Conservation (phyloP, 2,113 vertebrate species). For the Hippocampus comes region DNA sequence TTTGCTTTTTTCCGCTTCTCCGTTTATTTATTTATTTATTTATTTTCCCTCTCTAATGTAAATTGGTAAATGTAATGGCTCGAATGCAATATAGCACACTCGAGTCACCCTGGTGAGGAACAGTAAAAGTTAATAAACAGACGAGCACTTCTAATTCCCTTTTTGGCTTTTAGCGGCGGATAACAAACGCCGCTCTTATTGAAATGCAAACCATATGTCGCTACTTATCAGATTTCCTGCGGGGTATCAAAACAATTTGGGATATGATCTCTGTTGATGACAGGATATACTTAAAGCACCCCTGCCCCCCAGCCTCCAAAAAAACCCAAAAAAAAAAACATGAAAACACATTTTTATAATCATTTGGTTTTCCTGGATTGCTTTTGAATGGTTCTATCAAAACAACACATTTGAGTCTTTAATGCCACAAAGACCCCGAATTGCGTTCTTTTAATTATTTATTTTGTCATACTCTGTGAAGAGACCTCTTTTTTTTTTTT, state of each 20-base stretch:
- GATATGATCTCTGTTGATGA: conserved; percentile 46
- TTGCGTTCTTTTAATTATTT: conserved; percentile 2
- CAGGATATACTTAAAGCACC: conserved; percentile 46
- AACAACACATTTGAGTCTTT: background rate
- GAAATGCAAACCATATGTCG: conserved; percentile 66
- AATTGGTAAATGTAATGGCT: conserved; percentile 3
- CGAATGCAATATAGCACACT: background rate
- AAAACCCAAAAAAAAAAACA: conserved; percentile 24
- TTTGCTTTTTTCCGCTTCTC: background rate
- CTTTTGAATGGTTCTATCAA: conserved; percentile 39
- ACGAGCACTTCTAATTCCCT: conserved; percentile 41
- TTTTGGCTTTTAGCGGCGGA: conserved; percentile 45
- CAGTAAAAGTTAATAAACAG: conserved; percentile 39
- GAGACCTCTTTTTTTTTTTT: background rate
- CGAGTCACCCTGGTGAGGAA: conserved; percentile 7
- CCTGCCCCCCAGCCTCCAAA: background rate
- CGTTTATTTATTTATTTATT: too few species aligned
- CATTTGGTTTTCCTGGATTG: conserved; percentile 27
- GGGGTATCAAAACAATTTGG: conserved; percentile 67
- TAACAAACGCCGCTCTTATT: conserved; percentile 65
- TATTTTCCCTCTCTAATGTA: background rate
- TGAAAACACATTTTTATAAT: conserved; percentile 50
- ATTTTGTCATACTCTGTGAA: conserved; percentile 3
- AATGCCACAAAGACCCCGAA: background rate
- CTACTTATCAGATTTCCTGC: conserved; percentile 64